phyloP scores from a whole-genome alignment of 2,888 invertebrate genomes.

The Aproaerema taeniolella region DNA sequence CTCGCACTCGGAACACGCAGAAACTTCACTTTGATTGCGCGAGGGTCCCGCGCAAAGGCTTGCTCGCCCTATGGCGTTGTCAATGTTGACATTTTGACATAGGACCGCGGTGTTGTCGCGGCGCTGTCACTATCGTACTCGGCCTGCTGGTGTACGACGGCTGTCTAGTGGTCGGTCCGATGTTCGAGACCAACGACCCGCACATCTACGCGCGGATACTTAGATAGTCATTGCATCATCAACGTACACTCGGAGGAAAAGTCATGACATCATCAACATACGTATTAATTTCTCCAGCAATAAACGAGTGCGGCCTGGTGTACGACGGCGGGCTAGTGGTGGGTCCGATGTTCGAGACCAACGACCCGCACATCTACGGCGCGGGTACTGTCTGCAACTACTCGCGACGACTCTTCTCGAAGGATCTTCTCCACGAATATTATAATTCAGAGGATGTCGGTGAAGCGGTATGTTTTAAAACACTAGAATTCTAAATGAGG shows the following conservation, averaged over 20 bases:
- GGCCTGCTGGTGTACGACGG: slow-evolving; percentile 83
- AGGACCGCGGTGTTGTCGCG: too few species aligned
- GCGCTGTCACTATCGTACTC: too few species aligned
- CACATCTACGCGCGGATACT: slow-evolving; percentile 80
- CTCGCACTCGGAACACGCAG: too few species aligned
- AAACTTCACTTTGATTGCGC: too few species aligned
- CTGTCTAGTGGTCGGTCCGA: slow-evolving; percentile 78
- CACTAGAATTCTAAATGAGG: too few species aligned
- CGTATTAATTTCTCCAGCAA: too few species aligned
- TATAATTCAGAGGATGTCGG: slow-evolving; percentile 81
- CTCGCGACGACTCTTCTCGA: slow-evolving; percentile 76
- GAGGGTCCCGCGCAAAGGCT: too few species aligned
- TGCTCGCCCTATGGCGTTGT: too few species aligned
- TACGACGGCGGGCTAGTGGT: slow-evolving; percentile 82
- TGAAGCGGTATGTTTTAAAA: slow-evolving; percentile 67
- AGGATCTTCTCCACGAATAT: slow-evolving; percentile 67
- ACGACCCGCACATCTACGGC: slow-evolving; percentile 80
- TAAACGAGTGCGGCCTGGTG: slow-evolving; percentile 74
- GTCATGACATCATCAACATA: too few species aligned
- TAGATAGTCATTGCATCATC: too few species aligned
- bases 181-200: slow-evolving; percentile 81
- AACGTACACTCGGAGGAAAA: too few species aligned
- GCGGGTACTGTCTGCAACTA: slow-evolving; percentile 82
- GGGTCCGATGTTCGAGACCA: slow-evolving; percentile 78
- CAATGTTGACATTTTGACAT: too few species aligned